Base-by-base conservation (phyloP, 2,888 invertebrate genomes). In the Chymomyza caudatula region DNA sequence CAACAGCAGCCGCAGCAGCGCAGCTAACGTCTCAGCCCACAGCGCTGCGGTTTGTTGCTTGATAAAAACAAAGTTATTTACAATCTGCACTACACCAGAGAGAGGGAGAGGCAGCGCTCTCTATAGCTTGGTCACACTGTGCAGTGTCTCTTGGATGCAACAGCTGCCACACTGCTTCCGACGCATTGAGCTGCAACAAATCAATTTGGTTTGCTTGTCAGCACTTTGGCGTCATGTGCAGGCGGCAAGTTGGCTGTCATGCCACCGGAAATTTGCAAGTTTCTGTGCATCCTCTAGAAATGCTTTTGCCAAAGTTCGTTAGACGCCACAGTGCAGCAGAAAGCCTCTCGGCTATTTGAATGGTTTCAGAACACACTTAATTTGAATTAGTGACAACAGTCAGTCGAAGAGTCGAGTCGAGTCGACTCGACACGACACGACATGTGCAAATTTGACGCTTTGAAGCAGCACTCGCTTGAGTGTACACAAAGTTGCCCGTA, bases 151-250 rank as follows among this genome's bases (percentile, higher is more conserved):
- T n/a, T n/a, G n/a, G n/a, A n/a, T n/a, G n/a, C n/a, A n/a, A n/a
- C n/a, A n/a, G n/a, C n/a, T n/a, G n/a, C n/a, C 57, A 66, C 42
- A 69, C 53, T 60, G 65, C 58, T 53, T 63, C 60, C 52, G 49
- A 57, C 44, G 71, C 73, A 73, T 56, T 67, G 65, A 63, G 57
- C 55, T 74, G 72, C 72, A 72, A 29, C 58, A 65, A 76, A 74
- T 76, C 68, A 71, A 76, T 69, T 74, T 67, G 63, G 62, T 25
- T 55, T 49, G 49, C 63, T 15, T 44, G 49, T 54, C 47, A 20
- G 61, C 54, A 19, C 53, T 17, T 44, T 15, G 44, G 44, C 44
- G 15, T 44, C 44, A 15, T 8, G 19, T 19, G 17, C 63, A 57
- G 56, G 37, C 37, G 6, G 25, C 13, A 55, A 17, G 19, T 3